These are phyloP conservation scores for Drosophila pandora DNA, from an alignment of 1,140 invertebrate species.

Conservation along the genomic window DNA sequence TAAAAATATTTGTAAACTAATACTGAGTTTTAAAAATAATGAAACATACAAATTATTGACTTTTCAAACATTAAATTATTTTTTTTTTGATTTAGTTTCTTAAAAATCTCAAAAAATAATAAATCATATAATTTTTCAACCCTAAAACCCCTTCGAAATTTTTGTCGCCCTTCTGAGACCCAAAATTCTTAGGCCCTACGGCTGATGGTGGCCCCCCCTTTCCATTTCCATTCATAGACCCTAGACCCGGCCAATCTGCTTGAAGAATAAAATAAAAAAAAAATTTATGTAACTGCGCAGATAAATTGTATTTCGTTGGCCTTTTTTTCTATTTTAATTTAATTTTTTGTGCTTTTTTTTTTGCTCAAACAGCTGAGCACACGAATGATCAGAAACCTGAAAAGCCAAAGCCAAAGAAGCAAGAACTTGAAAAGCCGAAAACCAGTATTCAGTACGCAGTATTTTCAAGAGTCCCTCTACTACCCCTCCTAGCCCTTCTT, in stretches of 20 bases:
- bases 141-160: background rate
- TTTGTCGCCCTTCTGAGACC: background rate
- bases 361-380: constrained; percentile 30
- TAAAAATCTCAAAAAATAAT: too few species aligned
- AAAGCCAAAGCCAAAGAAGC: too few species aligned
- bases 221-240: constrained; percentile 29
- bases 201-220: constrained; percentile 7
- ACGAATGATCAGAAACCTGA: constrained; percentile 15
- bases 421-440: background rate
- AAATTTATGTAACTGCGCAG: constrained; percentile 74
- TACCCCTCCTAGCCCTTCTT: background rate
- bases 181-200: constrained; percentile 11
- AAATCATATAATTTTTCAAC: background rate
- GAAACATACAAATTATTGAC: too few species aligned
- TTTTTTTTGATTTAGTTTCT: too few species aligned
- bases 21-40: too few species aligned
- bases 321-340: constrained; percentile 4
- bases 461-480: constrained; percentile 2
- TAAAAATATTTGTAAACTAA: too few species aligned
- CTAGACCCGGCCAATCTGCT: constrained; percentile 54
- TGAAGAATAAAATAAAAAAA: constrained; percentile 23
- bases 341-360: background rate
- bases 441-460: constrained; percentile 43
- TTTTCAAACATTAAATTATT: too few species aligned
- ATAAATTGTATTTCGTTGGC: constrained; percentile 51